Percentiles rank a stretch among this genome's conserved stretches.
Evolutionary conservation across 2,113 vertebrate species (phyloP).

Genomic region (Tiliqua scincoides): DNA sequence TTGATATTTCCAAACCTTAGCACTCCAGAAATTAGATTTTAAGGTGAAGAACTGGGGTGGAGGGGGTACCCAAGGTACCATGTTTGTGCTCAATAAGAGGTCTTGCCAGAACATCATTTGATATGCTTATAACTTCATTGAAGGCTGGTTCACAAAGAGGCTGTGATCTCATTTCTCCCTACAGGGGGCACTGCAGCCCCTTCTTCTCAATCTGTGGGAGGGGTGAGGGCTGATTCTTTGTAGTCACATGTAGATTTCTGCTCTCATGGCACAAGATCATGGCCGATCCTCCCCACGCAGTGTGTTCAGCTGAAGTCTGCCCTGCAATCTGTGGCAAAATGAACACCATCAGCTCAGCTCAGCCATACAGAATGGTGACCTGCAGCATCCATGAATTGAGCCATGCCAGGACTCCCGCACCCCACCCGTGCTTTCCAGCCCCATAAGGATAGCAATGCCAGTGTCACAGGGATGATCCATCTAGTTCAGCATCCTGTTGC

Average conservation of each 20-base stretch:
- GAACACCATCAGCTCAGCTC: neutral
- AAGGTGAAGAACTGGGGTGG: neutral
- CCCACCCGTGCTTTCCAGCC: neutral
- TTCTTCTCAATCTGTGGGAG: neutral
- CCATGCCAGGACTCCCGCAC: neutral
- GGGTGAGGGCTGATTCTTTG: neutral
- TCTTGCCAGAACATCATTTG: neutral
- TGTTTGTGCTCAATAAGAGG: neutral
- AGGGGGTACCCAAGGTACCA: neutral
- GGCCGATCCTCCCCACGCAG: neutral
- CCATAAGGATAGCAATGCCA: neutral
- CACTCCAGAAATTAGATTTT: neutral
- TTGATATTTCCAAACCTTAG: neutral
- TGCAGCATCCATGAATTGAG: neutral
- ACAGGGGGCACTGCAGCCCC: neutral
- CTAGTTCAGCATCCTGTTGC: neutral
- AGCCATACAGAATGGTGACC: neutral
- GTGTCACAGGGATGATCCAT: neutral
- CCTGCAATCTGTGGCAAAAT: conserved; percentile 12
- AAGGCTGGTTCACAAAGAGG: conserved; percentile 10
- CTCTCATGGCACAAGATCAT: neutral
- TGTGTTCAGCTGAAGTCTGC: conserved; percentile 23
- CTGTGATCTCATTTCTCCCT: neutral
- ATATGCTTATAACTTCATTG: conserved; percentile 11
- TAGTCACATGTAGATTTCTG: neutral